Percentiles rank a stretch among this genome's conserved stretches.
phyloP scores from a whole-genome alignment of 1,140 invertebrate species.

The Drosophila varians region DNA sequence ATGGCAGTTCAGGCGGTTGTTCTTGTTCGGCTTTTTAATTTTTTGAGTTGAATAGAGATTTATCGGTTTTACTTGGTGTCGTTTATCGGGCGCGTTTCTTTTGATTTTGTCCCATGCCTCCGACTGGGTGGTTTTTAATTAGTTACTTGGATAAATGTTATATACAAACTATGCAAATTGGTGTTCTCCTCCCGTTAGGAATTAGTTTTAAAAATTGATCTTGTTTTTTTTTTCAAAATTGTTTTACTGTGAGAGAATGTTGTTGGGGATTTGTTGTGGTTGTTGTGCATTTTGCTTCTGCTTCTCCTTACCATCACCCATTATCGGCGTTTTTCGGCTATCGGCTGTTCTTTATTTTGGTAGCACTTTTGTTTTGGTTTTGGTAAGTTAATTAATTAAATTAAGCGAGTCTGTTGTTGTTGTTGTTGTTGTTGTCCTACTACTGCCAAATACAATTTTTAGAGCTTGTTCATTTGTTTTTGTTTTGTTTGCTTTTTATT shows the following conservation, averaged over 20 bases:
- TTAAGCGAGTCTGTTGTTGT: slow-evolving; percentile 38
- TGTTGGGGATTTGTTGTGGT: neutral
- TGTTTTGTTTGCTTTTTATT: slow-evolving; percentile 4
- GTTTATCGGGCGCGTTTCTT: slow-evolving; percentile 21
- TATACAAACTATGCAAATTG: slow-evolving; percentile 45
- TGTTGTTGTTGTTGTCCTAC: slow-evolving; percentile 22
- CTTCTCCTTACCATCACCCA: slow-evolving; percentile 1
- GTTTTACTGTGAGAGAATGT: slow-evolving; percentile 8
- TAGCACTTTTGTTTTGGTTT: slow-evolving; percentile 26
- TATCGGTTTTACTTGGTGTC: slow-evolving; percentile 6
- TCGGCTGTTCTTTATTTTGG: slow-evolving; percentile 18
- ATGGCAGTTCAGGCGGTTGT: slow-evolving; percentile 77
- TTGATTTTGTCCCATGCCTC: slow-evolving; percentile 19
- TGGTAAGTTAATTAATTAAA: slow-evolving; percentile 33
- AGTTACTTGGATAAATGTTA: slow-evolving; percentile 35
- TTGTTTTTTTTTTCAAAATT: slow-evolving; percentile 12
- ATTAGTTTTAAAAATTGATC: slow-evolving; percentile 20
- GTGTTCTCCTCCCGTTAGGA: slow-evolving; percentile 33
- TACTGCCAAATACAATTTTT: slow-evolving; percentile 50
- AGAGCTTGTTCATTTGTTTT: slow-evolving; percentile 44
- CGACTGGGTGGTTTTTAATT: slow-evolving; percentile 1
- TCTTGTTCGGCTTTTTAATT: slow-evolving; percentile 28
- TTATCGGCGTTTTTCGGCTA: neutral
- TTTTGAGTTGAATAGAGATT: slow-evolving; percentile 9
- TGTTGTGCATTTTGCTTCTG: slow-evolving; percentile 6